Conservation (phyloP, 2,797 vertebrate genomes). For the Cygnus olor region DNA sequence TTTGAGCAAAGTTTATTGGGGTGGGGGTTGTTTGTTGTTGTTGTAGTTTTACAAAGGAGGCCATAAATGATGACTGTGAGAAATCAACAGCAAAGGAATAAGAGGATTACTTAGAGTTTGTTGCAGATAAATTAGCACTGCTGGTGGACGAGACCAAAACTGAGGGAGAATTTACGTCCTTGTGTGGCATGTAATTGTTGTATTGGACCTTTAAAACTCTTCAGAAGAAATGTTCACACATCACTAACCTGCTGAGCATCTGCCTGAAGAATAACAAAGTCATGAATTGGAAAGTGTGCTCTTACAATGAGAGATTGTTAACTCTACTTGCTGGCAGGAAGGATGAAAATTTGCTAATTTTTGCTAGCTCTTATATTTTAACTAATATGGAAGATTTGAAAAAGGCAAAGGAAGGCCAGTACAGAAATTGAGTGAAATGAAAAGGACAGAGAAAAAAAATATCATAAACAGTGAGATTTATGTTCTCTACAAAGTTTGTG, state of each 20-base stretch:
- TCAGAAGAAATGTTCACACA: not conserved
- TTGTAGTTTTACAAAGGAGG: not conserved
- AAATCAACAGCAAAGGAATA: not conserved
- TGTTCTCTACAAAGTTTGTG: not conserved
- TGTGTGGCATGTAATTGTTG: not conserved
- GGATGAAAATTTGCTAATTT: not conserved
- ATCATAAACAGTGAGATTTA: not conserved
- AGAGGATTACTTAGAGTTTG: not conserved
- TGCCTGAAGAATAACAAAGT: not conserved
- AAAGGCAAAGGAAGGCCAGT: not conserved
- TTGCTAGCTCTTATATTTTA: not conserved
- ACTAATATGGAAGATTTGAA: not conserved
- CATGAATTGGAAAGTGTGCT: not conserved
- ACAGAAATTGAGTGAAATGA: not conserved
- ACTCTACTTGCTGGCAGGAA: not conserved
- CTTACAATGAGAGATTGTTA: not conserved
- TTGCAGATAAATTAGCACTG: not conserved
- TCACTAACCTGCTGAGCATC: not conserved
- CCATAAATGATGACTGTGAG: not conserved
- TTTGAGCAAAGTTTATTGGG: not conserved
- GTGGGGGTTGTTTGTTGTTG: not conserved
- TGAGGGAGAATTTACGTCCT: not conserved
- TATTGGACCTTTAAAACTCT: not conserved
- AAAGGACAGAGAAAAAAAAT: not conserved
- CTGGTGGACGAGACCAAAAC: not conserved